A percentile compares a stretch with the other conserved stretches of the same genome.
Evolutionary conservation across 2,888 invertebrate genomes (phyloP).

Genomic region (Balanococcus diminutus): DNA sequence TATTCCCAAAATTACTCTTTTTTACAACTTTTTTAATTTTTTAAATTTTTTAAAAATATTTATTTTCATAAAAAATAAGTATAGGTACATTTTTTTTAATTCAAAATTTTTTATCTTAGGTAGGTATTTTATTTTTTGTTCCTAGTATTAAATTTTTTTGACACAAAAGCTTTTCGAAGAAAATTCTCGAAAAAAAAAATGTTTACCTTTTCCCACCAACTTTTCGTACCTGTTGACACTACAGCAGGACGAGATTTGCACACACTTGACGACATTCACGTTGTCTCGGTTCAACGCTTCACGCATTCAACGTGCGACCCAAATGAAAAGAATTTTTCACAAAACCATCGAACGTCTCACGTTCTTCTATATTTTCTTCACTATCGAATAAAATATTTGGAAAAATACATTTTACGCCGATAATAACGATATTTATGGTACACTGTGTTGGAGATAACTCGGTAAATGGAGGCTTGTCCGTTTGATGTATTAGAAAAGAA

Average conservation of each 20-base stretch:
- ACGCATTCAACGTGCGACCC: not conserved
- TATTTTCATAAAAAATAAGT: too few relatives aligned
- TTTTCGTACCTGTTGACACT: not conserved
- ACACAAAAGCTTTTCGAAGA: too few relatives aligned
- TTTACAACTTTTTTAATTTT: too few relatives aligned
- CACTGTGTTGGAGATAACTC: not conserved
- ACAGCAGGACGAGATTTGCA: not conserved
- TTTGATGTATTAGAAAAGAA: not conserved
- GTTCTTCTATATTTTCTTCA: not conserved
- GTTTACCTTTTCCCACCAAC: too few relatives aligned
- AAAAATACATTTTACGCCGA: not conserved
- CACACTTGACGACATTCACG: not conserved
- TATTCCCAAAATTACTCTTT: too few relatives aligned
- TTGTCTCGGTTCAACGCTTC: not conserved
- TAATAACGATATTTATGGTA: constrained; percentile 2
- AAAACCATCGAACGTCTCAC: not conserved
- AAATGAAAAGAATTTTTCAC: not conserved
- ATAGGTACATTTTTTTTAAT: too few relatives aligned
- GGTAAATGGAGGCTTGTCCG: not conserved
- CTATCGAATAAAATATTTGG: not conserved
- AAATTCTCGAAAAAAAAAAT: too few relatives aligned
- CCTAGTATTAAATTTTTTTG: too few relatives aligned
- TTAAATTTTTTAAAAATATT: too few relatives aligned
- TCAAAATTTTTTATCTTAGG: too few relatives aligned
- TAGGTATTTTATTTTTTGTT: too few relatives aligned